phyloP scores from a whole-genome alignment of 2,113 vertebrate genomes.

The Callopanchax toddi region DNA sequence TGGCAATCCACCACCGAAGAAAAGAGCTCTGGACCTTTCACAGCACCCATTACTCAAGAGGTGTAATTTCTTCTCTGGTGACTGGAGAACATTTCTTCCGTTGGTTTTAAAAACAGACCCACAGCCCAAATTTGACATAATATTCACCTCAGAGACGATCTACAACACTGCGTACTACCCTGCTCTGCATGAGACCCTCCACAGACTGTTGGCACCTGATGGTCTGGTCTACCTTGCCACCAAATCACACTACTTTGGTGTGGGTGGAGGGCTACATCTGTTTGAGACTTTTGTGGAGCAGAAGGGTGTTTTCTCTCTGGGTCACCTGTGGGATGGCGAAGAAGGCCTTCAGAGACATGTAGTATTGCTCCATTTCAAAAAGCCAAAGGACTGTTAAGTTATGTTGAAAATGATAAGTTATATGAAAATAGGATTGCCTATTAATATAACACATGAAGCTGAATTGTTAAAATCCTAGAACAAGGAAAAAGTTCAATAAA shows the following conservation, averaged over 20 bases:
- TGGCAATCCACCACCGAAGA: slow-evolving; percentile 52
- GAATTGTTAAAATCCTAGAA: slow-evolving; percentile 8
- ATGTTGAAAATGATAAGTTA: neutral
- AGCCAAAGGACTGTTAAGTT: slow-evolving; percentile 11
- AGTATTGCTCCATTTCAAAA: slow-evolving; percentile 85
- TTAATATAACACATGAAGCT: neutral
- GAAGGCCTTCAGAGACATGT: slow-evolving; percentile 89
- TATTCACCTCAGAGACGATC: slow-evolving; percentile 94
- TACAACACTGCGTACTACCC: slow-evolving; percentile 90
- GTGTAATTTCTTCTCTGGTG: slow-evolving; percentile 92
- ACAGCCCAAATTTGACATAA: slow-evolving; percentile 85
- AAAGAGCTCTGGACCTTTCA: slow-evolving; percentile 55
- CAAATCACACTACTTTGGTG: slow-evolving; percentile 95
- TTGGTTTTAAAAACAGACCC: slow-evolving; percentile 75
- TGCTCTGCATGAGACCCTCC: slow-evolving; percentile 83
- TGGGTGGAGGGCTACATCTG: slow-evolving; percentile 88
- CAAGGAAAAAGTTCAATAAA: slow-evolving; percentile 30
- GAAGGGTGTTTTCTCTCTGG: slow-evolving; percentile 80
- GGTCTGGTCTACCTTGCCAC: slow-evolving; percentile 89
- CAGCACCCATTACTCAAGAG: slow-evolving; percentile 35
- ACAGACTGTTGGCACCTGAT: slow-evolving; percentile 76
- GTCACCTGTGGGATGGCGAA: slow-evolving; percentile 80
- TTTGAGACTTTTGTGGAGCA: slow-evolving; percentile 87
- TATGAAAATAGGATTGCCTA: neutral
- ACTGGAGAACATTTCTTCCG: slow-evolving; percentile 86